Conservation (phyloP, 2,888 invertebrate genomes). For the Tetropium fuscum region DNA sequence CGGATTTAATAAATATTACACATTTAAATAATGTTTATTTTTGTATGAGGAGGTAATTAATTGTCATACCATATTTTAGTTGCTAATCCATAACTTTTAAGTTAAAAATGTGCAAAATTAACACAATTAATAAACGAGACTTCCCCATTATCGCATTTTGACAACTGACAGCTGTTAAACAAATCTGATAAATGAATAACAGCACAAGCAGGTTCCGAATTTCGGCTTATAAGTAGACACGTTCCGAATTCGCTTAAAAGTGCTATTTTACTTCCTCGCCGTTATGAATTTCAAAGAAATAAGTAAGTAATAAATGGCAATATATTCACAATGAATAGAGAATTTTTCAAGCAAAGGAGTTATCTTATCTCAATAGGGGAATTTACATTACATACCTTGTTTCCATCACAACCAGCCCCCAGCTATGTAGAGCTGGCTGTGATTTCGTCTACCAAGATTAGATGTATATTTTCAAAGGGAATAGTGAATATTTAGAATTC, state of each 20-base stretch:
- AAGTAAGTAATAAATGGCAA: too few species aligned
- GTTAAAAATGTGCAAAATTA: conserved; percentile 62
- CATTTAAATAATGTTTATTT: background rate
- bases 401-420: too few species aligned
- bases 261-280: too few species aligned
- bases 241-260: conserved; percentile 1
- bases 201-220: background rate
- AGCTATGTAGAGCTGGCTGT: too few species aligned
- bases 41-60: background rate
- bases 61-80: conserved; percentile 63
- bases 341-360: too few species aligned
- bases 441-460: too few species aligned
- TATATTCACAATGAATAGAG: too few species aligned
- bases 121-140: conserved; percentile 61
- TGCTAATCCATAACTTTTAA: conserved; percentile 65
- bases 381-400: too few species aligned
- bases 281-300: too few species aligned
- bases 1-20: background rate
- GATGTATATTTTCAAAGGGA: too few species aligned
- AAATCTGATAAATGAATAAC: conserved; percentile 32
- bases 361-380: too few species aligned
- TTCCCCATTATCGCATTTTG: conserved; percentile 66
- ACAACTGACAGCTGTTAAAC: conserved; percentile 59
- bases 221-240: background rate
- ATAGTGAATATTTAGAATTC: too few species aligned